Evolutionary conservation across 2,797 vertebrate genomes (phyloP), one percentile per base, ranked within the genome.

Genomic region (Heliangelus exortis): DNA sequence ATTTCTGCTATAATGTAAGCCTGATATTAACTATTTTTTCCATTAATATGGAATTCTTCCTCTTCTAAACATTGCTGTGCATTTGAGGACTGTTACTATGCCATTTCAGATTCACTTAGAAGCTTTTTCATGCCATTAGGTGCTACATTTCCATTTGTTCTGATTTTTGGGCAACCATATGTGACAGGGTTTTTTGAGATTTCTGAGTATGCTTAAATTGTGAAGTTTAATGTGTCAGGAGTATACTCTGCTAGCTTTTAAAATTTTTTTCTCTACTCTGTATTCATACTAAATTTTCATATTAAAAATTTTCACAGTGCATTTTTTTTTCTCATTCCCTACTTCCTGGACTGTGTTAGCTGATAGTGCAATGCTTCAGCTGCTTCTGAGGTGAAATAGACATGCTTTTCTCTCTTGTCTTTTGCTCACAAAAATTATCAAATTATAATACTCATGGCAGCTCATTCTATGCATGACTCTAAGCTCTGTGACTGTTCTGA

Each of bases 1-100:
- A 39, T 59, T 4, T 84, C 10, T 73, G 54, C 31, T 43, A 12
- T n/a, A 51, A 26, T 11, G 5, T 31, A 55, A 50, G 4, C 2
- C 6, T 10, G 33, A 36, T 57, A 33, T n/a, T 45, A 34, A 0
- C 1, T 0, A 22, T 51, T 69, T 79, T 53, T 16, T 3, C 28
- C 47, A 36, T 17, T 33, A 12, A 31, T 18, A 36, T 33, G 4
- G 9, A 29, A 13, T 4, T 31, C 3, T 67, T 8, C 1, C 1
- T 84, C 57, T 83, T 69, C 15, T 11, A 19, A 80, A 15, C 15
- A 65, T 62, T 62, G 18, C 6, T 29, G 4, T 14, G 9, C 39
- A 58, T 80, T 74, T 81, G 47, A 89, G 48, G 36, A 74, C 23
- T 65, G 33, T n/a, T 81, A 34, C 13, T 9, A 9, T 41, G 28